Conservation (phyloP, 2,113 vertebrate species). For the Anas platyrhynchos region DNA sequence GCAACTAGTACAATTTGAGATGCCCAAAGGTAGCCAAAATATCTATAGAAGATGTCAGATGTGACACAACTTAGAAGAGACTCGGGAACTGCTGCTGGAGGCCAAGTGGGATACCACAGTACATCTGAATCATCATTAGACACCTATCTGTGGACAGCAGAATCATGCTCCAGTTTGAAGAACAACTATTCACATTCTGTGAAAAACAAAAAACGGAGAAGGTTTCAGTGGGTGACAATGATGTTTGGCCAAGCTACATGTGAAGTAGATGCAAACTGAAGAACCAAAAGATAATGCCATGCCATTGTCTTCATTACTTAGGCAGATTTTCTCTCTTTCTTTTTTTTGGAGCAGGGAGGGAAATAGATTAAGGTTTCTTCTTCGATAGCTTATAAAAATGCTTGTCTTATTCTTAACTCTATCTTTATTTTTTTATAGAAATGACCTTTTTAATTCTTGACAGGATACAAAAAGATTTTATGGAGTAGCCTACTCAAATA, state of each 20-base stretch:
- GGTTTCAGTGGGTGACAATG: neutral
- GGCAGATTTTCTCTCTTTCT: neutral
- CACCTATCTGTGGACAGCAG: neutral
- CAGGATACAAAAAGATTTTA: neutral
- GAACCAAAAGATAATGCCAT: neutral
- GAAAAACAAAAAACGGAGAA: neutral
- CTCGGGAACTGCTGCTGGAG: neutral
- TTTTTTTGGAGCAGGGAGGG: fast-evolving
- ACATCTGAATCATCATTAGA: neutral
- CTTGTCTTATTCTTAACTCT: neutral
- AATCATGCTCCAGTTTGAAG: neutral
- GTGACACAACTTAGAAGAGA: neutral
- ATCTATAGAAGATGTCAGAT: neutral
- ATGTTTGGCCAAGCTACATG: neutral
- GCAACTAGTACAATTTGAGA: neutral
- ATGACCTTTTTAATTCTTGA: neutral
- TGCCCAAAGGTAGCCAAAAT: neutral
- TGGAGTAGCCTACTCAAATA: neutral
- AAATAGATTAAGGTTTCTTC: neutral
- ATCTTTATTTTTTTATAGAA: neutral
- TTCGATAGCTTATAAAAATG: neutral
- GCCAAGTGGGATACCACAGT: neutral
- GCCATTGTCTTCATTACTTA: neutral
- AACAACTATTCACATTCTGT: neutral
- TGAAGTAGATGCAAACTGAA: neutral